Conservation (phyloP, 2,113 vertebrate species). For the Tautogolabrus adspersus region DNA sequence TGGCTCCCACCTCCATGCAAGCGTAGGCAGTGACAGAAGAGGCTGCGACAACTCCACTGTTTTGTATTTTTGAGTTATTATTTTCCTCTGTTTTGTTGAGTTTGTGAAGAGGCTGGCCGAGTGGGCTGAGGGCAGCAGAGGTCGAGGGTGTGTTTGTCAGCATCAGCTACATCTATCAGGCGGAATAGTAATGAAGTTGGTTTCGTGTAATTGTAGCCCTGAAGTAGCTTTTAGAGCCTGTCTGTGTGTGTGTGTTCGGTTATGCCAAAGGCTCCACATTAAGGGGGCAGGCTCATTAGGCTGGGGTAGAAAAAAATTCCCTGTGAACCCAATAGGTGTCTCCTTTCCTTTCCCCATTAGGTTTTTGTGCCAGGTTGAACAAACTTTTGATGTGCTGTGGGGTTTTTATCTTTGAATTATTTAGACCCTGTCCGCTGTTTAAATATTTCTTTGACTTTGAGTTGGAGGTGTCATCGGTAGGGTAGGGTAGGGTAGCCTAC, state of each 20-base stretch:
- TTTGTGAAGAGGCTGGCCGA: constrained; percentile 58
- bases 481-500: no score
- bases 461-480: neutral
- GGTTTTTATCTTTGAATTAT: constrained; percentile 5
- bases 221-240: constrained; percentile 40
- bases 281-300: constrained; percentile 10
- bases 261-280: constrained; percentile 33
- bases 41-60: constrained; percentile 49
- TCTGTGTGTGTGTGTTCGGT: constrained; percentile 3
- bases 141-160: constrained; percentile 53
- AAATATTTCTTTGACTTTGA: neutral
- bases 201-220: constrained; percentile 46
- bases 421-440: neutral
- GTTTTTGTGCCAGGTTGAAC: constrained; percentile 26
- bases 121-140: constrained; percentile 58
- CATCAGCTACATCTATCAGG: constrained; percentile 18
- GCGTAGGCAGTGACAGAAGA: constrained; percentile 68
- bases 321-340: constrained; percentile 14
- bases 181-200: constrained; percentile 59
- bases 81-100: constrained; percentile 15
- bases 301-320: neutral
- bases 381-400: constrained; percentile 22
- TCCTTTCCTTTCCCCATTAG: constrained; percentile 18
- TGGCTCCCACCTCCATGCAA: constrained; percentile 61
- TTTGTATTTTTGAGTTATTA: constrained; percentile 53